phyloP scores from a whole-genome alignment of 2,113 vertebrate species.

The Glareola pratincola region DNA sequence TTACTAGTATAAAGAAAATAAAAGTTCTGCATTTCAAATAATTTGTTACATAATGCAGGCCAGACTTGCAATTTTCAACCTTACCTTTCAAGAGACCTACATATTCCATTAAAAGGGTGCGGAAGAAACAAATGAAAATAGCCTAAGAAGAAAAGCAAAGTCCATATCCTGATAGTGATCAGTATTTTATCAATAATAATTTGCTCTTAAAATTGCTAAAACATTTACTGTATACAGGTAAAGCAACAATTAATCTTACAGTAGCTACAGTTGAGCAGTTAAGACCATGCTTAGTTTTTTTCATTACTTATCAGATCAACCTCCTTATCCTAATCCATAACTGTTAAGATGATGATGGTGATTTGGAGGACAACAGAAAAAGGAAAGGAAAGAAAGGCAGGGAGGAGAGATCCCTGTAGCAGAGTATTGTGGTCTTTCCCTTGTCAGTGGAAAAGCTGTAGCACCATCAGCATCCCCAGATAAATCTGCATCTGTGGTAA shows the following conservation, averaged over 20 bases:
- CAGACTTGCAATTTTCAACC: conserved; percentile 74
- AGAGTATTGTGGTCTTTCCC: neutral
- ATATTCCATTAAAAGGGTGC: conserved; percentile 86
- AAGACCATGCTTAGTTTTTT: neutral
- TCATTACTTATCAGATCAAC: neutral
- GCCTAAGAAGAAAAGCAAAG: conserved; percentile 83
- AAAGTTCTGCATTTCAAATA: conserved; percentile 64
- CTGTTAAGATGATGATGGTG: neutral
- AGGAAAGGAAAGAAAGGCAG: neutral
- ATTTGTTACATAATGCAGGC: conserved; percentile 79
- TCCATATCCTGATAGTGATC: conserved; percentile 72
- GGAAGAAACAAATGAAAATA: conserved; percentile 86
- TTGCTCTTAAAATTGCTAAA: conserved; percentile 56
- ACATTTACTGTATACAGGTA: conserved; percentile 28
- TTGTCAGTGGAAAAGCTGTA: neutral
- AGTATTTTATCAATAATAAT: conserved; percentile 52
- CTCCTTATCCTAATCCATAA: neutral
- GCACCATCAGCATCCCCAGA: neutral
- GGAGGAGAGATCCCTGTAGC: neutral
- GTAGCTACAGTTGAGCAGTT: neutral
- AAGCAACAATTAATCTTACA: conserved; percentile 1
- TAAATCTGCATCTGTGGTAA: neutral
- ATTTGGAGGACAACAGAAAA: neutral
- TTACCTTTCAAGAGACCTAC: conserved; percentile 92
- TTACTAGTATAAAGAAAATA: conserved; percentile 69